Base-by-base conservation (phyloP, 2,797 vertebrate genomes). In the Florisuga fusca region DNA sequence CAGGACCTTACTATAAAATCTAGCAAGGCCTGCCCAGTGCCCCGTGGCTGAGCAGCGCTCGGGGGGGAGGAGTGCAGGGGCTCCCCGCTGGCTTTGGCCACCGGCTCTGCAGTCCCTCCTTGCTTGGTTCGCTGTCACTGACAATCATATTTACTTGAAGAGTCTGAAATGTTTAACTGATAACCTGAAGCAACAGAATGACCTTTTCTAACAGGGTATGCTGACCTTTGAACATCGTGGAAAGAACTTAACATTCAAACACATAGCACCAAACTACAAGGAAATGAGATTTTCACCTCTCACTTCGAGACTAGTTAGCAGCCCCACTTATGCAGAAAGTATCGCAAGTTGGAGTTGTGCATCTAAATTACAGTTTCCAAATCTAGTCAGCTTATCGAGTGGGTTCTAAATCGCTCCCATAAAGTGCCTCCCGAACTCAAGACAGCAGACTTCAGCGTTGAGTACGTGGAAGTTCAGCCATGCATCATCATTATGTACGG, bases 121-220 rank as follows among this genome's bases (percentile, higher is more conserved):
- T 8, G 4, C 53, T 84, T 34, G 19, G 34, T 8, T 75, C 61
- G 13, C 41, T n/a, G 3, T 15, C 26, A 27, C 48, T 87, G 81
- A 36, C 68, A 76, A 26, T 63, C 64, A 36, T 9, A 11, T 11
- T 29, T 57, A 41, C 45, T 41, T 31, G 89, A 62, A 84, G 55
- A 46, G 67, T 68, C 76, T 75, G 90, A 82, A 93, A 73, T 62
- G 68, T 83, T 87, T 67, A 84, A 41, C n/a, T 31, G 71, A 55
- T 71, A 36, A 41, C 63, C 67, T 75, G 74, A 91, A 83, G 63
- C 23, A 50, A 68, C 27, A 61, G 41, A 33, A 53, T 46, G 74
- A 89, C 94, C 68, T 93, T 95, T 93, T 81, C 79, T 72, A 63
- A 82, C 63, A 45, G 68, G 55, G n/a, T 45, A 46, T 7, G 36